Base-by-base conservation (phyloP, 2,888 invertebrate genomes). In the Panzeria rudis region DNA sequence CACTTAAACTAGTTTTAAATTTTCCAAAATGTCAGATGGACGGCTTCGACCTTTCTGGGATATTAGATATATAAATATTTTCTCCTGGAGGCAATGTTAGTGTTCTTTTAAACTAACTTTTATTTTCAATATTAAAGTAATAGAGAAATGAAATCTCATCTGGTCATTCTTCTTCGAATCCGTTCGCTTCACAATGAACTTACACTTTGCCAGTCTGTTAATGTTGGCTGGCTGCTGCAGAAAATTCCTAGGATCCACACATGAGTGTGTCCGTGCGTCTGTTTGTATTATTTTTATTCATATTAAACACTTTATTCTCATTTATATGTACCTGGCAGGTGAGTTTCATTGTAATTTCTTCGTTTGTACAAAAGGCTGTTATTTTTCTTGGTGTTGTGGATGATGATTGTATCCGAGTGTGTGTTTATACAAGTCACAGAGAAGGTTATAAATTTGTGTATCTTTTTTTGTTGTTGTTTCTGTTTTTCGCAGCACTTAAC, bases 401-500 rank as follows among this genome's bases (percentile, higher is more conserved):
- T n/a, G 72, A 72, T 61, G 56, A 68, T 54, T 56, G 44, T 50
- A 81, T 54, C 23, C 71, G 61, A 54, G 77, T 35, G 72, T n/a
- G 29, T 41, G 41, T 64, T 13, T 38, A 29, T 38, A 17, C 44
- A 56, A 68, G 59, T 56, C 73, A 56, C 35, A 20, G 64, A 66
- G 17, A 81, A 84, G 77, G 71, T 84, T 84, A 81, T 84, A 81
- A 68, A 80, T 84, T 81, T 84, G 59, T 80, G 54, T 62, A 68
- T 66, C 44, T 72, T 71, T 61, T 41, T 62, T 83, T 64, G 41
- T 64, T 56, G 59, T 64, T 79, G 20, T 78, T 83, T 64, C 20
- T 44, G 29, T 72, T 66, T 77, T 81, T 77, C 73, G 75, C 78
- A 86, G 85, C 91, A 90, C 90, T 90, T 91, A 91, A 90, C 91